A percentile compares a stretch with the other conserved stretches of the same genome.
Evolutionary conservation across 2,113 vertebrate species (phyloP).

Genomic region (Mugil cephalus): DNA sequence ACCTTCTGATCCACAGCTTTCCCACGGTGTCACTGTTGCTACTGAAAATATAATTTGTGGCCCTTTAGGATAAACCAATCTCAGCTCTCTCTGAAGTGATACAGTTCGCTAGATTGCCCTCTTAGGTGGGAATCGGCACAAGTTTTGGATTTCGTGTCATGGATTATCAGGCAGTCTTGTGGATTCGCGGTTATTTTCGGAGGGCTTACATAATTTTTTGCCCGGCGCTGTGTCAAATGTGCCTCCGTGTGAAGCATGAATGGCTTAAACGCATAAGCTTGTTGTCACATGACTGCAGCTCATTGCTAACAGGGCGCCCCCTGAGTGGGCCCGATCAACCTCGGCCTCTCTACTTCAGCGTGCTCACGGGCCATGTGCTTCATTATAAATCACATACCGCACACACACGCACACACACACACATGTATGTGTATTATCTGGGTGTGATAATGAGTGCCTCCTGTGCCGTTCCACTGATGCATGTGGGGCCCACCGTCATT

Average conservation of each 20-base stretch:
- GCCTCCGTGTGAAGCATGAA: conserved; percentile 11
- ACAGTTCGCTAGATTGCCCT: too few relatives aligned
- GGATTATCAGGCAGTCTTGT: neutral
- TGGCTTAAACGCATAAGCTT: conserved; percentile 25
- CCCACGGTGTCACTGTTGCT: too few relatives aligned
- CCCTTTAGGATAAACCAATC: too few relatives aligned
- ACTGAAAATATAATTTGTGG: too few relatives aligned
- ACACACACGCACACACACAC: neutral
- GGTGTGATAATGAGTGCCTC: conserved; percentile 62
- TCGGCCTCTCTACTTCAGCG: conserved; percentile 4
- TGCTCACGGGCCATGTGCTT: conserved; percentile 35
- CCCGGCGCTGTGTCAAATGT: neutral
- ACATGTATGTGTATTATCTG: conserved; percentile 9
- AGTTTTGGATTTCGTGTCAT: too few relatives aligned
- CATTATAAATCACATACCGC: conserved; percentile 16
- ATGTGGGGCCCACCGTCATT: conserved; percentile 71
- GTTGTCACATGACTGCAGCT: conserved; percentile 41
- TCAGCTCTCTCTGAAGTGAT: too few relatives aligned
- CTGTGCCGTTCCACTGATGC: conserved; percentile 51
- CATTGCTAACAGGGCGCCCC: conserved; percentile 26
- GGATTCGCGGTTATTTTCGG: neutral
- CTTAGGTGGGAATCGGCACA: too few relatives aligned
- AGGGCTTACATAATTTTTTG: neutral
- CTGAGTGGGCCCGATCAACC: conserved; percentile 29
- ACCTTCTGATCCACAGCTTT: too few relatives aligned